A percentile compares a stretch with the other conserved stretches of the same genome.
phyloP scores from a whole-genome alignment of 2,113 vertebrate genomes.

The Lucifuga dentata region DNA sequence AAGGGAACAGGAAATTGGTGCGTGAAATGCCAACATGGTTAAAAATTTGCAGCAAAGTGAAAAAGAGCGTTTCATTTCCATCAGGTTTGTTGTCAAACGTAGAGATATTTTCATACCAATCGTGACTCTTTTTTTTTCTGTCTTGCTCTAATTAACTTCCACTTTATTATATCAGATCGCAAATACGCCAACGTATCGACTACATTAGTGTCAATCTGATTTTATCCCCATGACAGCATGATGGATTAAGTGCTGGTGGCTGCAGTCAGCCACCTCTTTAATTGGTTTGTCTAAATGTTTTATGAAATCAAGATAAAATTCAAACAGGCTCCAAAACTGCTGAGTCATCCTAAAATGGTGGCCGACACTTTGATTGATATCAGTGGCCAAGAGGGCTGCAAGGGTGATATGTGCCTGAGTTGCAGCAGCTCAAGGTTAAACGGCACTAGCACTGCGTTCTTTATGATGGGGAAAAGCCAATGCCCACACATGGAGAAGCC shows the following conservation, averaged over 20 bases:
- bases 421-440: conserved; percentile 79
- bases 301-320: conserved; percentile 83
- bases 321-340: conserved; percentile 78
- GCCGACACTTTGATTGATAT: conserved; percentile 79
- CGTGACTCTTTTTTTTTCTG: conserved; percentile 19
- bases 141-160: conserved; percentile 70
- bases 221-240: conserved; percentile 70
- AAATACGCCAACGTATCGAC: conserved; percentile 74
- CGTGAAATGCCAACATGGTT: conserved; percentile 25
- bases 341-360: conserved; percentile 72
- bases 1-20: conserved; percentile 12
- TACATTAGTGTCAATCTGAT: conserved; percentile 69
- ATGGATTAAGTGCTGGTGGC: conserved; percentile 76
- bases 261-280: conserved; percentile 74
- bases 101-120: conserved; percentile 34
- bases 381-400: conserved; percentile 48
- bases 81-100: conserved; percentile 20
- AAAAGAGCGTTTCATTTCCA: background rate
- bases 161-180: conserved; percentile 70
- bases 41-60: conserved; percentile 23
- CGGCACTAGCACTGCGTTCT: conserved; percentile 28
- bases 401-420: conserved; percentile 67
- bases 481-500: conserved; percentile 37
- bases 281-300: conserved; percentile 84
- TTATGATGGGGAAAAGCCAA: conserved; percentile 30